Percentiles rank a stretch among this genome's conserved stretches.
phyloP scores from a whole-genome alignment of 1,140 invertebrate genomes.

The Solenopsis invicta region DNA sequence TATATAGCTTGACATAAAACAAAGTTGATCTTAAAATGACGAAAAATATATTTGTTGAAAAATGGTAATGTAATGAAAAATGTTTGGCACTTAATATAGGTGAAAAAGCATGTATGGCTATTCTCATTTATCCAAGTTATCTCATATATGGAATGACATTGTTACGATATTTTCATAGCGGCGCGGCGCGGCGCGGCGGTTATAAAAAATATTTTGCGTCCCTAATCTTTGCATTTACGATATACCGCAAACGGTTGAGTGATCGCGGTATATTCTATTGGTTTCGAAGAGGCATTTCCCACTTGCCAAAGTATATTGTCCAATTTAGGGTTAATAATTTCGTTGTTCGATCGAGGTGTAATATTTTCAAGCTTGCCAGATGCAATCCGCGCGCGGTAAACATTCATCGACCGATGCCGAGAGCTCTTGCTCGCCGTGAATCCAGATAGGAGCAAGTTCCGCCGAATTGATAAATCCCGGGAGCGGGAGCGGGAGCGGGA shows the following conservation, averaged over 20 bases:
- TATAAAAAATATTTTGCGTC: constrained; percentile 45
- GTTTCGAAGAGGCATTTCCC: not conserved
- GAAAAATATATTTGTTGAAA: constrained; percentile 53
- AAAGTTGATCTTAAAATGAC: constrained; percentile 51
- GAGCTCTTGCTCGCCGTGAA: constrained; percentile 58
- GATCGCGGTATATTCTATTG: not conserved
- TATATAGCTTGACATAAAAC: constrained; percentile 15
- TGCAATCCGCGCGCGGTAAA: constrained; percentile 73
- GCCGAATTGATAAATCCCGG: constrained; percentile 76
- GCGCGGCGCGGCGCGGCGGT: not conserved
- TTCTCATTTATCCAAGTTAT: constrained; percentile 56
- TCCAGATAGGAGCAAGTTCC: constrained; percentile 65
- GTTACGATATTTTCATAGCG: not conserved
- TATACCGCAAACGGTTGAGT: not conserved
- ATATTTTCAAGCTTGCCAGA: constrained; percentile 73
- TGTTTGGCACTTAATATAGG: constrained; percentile 31
- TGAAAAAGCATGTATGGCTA: not conserved
- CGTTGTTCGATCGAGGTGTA: constrained; percentile 43
- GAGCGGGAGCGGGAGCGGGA: constrained; percentile 1
- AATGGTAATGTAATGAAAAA: constrained; percentile 60
- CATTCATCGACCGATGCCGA: constrained; percentile 69
- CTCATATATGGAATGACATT: not conserved
- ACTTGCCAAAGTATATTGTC: not conserved
- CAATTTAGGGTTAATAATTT: constrained; percentile 57
- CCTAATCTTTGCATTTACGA: not conserved